phyloP scores from a whole-genome alignment of 1,140 invertebrate genomes.

The Heliothis virescens region DNA sequence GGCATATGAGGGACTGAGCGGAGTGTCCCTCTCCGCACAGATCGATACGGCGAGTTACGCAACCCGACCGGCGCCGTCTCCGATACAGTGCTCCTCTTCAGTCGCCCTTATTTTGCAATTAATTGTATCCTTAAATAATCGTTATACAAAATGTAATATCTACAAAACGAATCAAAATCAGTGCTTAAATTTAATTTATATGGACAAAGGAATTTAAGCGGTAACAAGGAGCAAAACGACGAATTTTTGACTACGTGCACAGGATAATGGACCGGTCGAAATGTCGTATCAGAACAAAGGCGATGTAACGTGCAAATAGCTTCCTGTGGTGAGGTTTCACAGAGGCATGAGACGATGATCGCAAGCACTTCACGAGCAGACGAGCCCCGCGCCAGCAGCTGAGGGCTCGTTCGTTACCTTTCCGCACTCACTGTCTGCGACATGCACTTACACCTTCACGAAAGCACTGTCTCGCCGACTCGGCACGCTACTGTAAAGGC shows the following conservation, averaged over 20 bases:
- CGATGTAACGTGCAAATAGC: constrained; percentile 65
- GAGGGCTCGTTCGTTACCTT: constrained; percentile 49
- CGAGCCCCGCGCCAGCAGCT: constrained; percentile 40
- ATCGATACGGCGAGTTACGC: constrained; percentile 83
- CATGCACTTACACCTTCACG: constrained; percentile 79
- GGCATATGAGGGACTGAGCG: constrained; percentile 39
- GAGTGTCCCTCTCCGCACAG: constrained; percentile 72
- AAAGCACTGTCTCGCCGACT: constrained; percentile 68
- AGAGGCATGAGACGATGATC: constrained; percentile 53
- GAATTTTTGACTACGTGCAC: constrained; percentile 51
- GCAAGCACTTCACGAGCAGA: constrained; percentile 69
- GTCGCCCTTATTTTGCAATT: constrained; percentile 50
- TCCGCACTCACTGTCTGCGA: constrained; percentile 71
- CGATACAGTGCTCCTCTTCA: constrained; percentile 63
- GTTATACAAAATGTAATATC: constrained; percentile 40
- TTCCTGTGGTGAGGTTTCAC: constrained; percentile 51
- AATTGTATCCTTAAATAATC: not conserved
- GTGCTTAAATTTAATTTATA: constrained; percentile 17
- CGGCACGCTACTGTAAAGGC: constrained; percentile 68
- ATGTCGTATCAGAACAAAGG: constrained; percentile 67
- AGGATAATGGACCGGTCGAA: constrained; percentile 52
- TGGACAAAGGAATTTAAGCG: constrained; percentile 33
- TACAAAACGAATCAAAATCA: constrained; percentile 33
- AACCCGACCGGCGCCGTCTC: constrained; percentile 75
- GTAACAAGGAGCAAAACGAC: constrained; percentile 3